Percentiles rank a stretch among this genome's conserved stretches.
phyloP scores from a whole-genome alignment of 2,888 invertebrate species.

The Eretmocerus hayati region DNA sequence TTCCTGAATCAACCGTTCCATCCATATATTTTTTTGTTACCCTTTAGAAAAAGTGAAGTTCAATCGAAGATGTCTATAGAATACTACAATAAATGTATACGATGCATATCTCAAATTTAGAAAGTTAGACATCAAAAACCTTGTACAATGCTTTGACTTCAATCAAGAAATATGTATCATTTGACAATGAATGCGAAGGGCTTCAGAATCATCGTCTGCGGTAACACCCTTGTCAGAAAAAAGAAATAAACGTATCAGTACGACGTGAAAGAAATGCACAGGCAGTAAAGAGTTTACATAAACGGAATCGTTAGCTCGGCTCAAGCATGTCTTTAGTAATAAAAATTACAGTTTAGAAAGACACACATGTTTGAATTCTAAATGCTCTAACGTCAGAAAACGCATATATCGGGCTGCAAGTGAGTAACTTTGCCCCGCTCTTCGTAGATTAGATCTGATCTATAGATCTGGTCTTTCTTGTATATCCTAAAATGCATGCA shows the following conservation, averaged over 20 bases:
- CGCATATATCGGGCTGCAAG: too few relatives aligned
- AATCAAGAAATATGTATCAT: conserved; percentile 17
- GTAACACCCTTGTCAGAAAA: conserved; percentile 13
- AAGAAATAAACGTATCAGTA: conserved; percentile 5
- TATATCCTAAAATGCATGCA: conserved; percentile 18
- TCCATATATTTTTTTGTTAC: too few relatives aligned
- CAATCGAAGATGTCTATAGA: too few relatives aligned
- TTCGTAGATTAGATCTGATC: too few relatives aligned
- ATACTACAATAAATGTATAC: conserved; percentile 14
- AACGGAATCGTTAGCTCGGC: conserved; percentile 19
- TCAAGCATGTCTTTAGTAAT: conserved; percentile 17
- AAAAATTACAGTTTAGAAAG: too few relatives aligned
- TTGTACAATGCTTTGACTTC: conserved; percentile 20
- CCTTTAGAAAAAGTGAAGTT: too few relatives aligned
- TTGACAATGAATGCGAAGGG: too few relatives aligned
- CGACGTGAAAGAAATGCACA: conserved; percentile 20
- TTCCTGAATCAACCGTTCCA: too few relatives aligned
- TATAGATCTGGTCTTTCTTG: too few relatives aligned
- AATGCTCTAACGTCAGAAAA: too few relatives aligned
- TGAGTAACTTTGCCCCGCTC: too few relatives aligned
- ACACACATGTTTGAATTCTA: conserved; percentile 17
- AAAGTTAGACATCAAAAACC: conserved; percentile 15
- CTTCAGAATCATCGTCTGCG: background rate
- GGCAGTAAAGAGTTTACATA: conserved; percentile 18
- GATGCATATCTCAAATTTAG: conserved; percentile 14